Evolutionary conservation across 2,113 vertebrate species (phyloP), one percentile per base, ranked within the genome.

Genomic region (Gobiocypris rarus): DNA sequence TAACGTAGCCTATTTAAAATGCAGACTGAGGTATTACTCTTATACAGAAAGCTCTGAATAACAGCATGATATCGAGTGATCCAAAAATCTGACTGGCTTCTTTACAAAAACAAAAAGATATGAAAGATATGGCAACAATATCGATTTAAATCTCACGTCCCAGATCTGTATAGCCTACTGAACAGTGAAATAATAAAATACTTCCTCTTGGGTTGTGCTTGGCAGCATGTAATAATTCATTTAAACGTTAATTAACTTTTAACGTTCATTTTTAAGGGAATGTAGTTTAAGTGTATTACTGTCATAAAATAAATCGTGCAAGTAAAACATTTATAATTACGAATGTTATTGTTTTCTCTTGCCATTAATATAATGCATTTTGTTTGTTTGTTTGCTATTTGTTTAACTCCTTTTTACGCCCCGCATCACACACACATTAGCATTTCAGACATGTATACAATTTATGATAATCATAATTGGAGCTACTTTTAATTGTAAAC

Each of bases 401-500:
- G 41, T 48, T 13, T 43, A 17, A 24, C 13, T 63, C 34, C 58
- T 41, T 75, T 78, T 14, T 50, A 50, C 4, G 48, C 14, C 45
- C 10, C 71, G 3, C 79, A 81, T 38, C 45, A 56, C 22, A 67
- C 43, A 67, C 15, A 19, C 61, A 77, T 56, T 52, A 67, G 61
- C 19, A 77, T 65, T 84, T 84, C 45, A 84, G 61, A 26, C 61
- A 77, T 84, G 73, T 54, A 38, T 14, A 11, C 43, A 61, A 75
- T 76, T 38, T 76, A 63, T 65, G 14, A 67, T 67, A 65, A 83
- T 70, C 48, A 70, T 70, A 43, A 67, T 56, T 84, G 75, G 31
- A 78, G 74, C 41, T n/a, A 81, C 54, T 70, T 70, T 81, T 81
- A 81, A 82, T 81, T 70, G 79, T 56, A 82, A 70, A 82, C 79